phyloP scores from a whole-genome alignment of 2,797 vertebrate species.

The Iguana delicatissima region DNA sequence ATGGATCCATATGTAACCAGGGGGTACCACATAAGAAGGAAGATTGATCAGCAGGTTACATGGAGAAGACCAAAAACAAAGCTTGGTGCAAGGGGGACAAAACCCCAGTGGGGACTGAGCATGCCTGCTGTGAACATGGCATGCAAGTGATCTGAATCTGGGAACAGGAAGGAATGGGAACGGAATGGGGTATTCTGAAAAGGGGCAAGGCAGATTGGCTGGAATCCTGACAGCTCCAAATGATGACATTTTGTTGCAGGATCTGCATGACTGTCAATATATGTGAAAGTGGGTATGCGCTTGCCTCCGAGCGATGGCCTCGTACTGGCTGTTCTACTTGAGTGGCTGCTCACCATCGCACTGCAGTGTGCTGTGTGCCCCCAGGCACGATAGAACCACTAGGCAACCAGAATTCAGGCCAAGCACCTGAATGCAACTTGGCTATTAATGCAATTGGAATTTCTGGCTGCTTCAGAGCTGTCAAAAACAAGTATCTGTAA shows the following conservation, averaged over 20 bases:
- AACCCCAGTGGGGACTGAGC: too few relatives aligned
- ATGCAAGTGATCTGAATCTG: not conserved
- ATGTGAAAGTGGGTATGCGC: not conserved
- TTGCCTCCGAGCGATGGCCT: not conserved
- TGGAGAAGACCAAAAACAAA: too few relatives aligned
- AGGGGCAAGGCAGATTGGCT: not conserved
- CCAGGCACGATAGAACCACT: too few relatives aligned
- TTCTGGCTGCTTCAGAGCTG: slow-evolving; percentile 46
- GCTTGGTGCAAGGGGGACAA: too few relatives aligned
- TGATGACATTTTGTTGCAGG: not conserved
- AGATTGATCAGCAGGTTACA: too few relatives aligned
- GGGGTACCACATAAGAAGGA: not conserved
- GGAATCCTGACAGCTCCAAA: not conserved
- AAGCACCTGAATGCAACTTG: not conserved
- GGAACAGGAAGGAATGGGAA: not conserved
- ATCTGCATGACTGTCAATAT: not conserved
- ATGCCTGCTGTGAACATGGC: not conserved
- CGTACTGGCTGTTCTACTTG: not conserved
- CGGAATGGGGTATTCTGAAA: not conserved
- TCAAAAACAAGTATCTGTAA: slow-evolving; percentile 60
- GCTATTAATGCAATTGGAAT: slow-evolving; percentile 10
- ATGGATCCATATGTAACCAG: not conserved
- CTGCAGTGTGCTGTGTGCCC: not conserved
- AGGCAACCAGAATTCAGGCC: not conserved
- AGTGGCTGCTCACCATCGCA: not conserved